phyloP scores from a whole-genome alignment of 1,140 invertebrate genomes.

The Episyrphus balteatus region DNA sequence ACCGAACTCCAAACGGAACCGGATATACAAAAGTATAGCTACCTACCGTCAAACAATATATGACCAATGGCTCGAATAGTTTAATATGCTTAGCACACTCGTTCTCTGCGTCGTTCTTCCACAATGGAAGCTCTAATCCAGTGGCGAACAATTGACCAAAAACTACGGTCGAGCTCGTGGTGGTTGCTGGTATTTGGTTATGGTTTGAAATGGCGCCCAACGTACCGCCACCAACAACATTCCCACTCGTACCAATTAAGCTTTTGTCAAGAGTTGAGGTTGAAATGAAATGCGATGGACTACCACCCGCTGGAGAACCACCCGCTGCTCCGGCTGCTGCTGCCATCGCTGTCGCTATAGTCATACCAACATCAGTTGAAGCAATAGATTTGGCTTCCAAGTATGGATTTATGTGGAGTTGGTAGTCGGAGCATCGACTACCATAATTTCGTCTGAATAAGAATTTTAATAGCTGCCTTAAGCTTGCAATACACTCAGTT shows the following conservation, averaged over 20 bases:
- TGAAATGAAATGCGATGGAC: conserved; percentile 5
- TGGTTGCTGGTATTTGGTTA: neutral
- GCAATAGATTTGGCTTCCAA: conserved; percentile 18
- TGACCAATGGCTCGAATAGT: conserved; percentile 81
- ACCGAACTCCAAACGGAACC: no score
- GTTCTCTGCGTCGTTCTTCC: conserved; percentile 12
- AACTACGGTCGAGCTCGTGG: conserved; percentile 3
- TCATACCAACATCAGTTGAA: neutral
- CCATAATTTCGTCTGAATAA: conserved; percentile 66
- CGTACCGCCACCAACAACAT: neutral
- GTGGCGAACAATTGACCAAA: conserved; percentile 26
- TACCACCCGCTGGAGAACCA: conserved; percentile 6
- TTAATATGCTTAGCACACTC: conserved; percentile 47
- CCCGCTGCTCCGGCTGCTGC: conserved; percentile 2
- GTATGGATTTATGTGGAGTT: conserved; percentile 22
- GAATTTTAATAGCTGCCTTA: conserved; percentile 69
- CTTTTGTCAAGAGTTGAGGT: neutral
- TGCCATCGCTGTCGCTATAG: conserved; percentile 3
- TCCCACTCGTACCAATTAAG: neutral
- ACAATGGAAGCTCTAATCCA: conserved; percentile 17
- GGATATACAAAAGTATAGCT: no score
- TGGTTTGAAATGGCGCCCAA: neutral
- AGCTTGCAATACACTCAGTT: conserved; percentile 57
- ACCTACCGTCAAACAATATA: conserved; percentile 60
- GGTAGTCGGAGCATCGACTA: conserved; percentile 27